Evolutionary conservation across 2,113 vertebrate genomes (phyloP).

Genomic region (Myxocyprinus asiaticus): DNA sequence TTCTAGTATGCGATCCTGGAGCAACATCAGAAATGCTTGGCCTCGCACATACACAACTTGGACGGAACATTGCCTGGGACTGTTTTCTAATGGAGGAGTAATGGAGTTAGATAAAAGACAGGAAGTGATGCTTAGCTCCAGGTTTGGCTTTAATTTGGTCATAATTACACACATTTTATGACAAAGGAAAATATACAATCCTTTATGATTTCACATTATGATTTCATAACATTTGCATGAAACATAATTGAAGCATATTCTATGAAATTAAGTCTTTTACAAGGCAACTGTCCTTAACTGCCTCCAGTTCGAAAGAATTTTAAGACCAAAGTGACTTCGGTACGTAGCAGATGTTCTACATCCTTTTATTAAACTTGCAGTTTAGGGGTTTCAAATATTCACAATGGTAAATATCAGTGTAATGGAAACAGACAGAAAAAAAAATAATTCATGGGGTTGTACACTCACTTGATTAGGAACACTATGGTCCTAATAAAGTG

Average conservation of each 20-base stretch:
- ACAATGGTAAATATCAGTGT: background rate
- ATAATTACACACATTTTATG: constrained; percentile 8
- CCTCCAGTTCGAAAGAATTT: constrained; percentile 3
- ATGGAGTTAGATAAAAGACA: constrained; percentile 36
- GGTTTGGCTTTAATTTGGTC: constrained; percentile 32
- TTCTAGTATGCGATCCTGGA: background rate
- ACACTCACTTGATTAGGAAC: no score
- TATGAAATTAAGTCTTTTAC: background rate
- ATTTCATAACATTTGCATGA: background rate
- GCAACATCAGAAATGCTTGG: no score
- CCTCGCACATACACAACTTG: no score
- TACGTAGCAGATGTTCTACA: background rate
- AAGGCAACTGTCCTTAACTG: constrained; percentile 18
- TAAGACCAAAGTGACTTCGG: background rate
- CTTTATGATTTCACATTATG: background rate
- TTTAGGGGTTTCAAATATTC: background rate
- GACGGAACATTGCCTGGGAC: background rate
- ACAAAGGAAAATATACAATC: background rate
- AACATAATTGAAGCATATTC: background rate
- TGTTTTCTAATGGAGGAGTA: background rate
- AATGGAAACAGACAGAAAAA: no score
- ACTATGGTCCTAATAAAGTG: no score
- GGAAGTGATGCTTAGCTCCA: constrained; percentile 27
- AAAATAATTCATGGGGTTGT: background rate
- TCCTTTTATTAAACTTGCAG: background rate